phyloP scores from a whole-genome alignment of 2,888 invertebrate genomes.

The Acanthopleura granulata region DNA sequence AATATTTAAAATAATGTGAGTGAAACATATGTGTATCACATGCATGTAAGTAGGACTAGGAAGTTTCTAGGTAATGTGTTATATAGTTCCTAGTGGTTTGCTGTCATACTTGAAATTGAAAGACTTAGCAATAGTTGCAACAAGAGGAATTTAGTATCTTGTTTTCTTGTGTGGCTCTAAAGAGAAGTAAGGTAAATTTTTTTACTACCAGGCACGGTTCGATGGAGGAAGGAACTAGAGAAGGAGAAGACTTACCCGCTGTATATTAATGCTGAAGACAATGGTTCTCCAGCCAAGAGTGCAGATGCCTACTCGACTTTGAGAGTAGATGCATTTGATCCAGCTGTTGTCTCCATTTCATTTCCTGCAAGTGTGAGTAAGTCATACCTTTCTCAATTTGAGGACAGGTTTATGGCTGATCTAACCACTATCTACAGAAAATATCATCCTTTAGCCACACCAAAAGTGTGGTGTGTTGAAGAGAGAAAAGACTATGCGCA shows the following conservation, averaged over 20 bases:
- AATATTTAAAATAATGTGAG: no score
- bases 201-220: slow-evolving; percentile 37
- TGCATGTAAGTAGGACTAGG: no score
- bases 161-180: slow-evolving; percentile 12
- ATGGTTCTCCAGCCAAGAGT: slow-evolving; percentile 36
- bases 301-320: slow-evolving; percentile 42
- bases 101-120: no score
- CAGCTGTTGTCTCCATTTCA: slow-evolving; percentile 36
- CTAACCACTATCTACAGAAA: background rate
- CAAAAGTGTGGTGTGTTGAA: background rate
- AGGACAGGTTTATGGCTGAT: background rate
- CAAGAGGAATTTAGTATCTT: no score
- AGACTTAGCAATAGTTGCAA: no score
- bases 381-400: background rate
- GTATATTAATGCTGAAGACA: slow-evolving; percentile 43
- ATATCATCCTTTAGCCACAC: background rate
- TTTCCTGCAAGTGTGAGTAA: slow-evolving; percentile 37
- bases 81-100: no score
- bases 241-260: slow-evolving; percentile 37
- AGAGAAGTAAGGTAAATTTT: slow-evolving; percentile 36
- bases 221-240: slow-evolving; percentile 30
- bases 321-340: slow-evolving; percentile 52
- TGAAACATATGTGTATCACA: no score
- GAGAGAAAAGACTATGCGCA: background rate
- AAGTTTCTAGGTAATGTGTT: no score